Evolutionary conservation across 2,888 invertebrate genomes (phyloP).

Genomic region (Eristalis pertinax): DNA sequence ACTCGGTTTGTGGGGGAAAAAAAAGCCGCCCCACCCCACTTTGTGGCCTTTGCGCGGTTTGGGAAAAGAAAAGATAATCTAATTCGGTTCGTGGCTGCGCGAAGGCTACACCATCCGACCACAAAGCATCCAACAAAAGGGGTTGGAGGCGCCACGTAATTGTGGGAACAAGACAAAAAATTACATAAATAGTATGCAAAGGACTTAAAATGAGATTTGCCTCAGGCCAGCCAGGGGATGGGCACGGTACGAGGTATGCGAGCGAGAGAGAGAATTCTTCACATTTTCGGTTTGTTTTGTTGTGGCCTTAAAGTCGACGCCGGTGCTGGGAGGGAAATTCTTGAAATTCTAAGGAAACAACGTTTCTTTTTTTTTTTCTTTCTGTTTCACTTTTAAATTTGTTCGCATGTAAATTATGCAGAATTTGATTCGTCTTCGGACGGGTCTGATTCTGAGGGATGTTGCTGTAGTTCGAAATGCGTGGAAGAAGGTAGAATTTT

Average conservation of each 20-base stretch:
- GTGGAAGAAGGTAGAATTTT: slow-evolving; percentile 1
- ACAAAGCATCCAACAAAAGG: not conserved
- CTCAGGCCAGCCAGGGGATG: slow-evolving; percentile 43
- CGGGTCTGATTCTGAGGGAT: slow-evolving; percentile 4
- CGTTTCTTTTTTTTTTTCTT: not conserved
- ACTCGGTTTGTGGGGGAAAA: too few relatives aligned
- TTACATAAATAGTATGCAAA: slow-evolving; percentile 62
- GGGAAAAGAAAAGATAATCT: not conserved
- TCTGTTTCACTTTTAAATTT: slow-evolving; percentile 41
- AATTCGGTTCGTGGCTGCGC: not conserved
- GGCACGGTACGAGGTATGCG: not conserved
- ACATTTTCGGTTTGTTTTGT: slow-evolving; percentile 11
- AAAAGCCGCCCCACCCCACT: not conserved
- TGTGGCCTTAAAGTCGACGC: slow-evolving; percentile 1
- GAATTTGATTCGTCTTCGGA: slow-evolving; percentile 34
- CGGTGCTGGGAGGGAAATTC: slow-evolving; percentile 13
- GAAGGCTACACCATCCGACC: not conserved
- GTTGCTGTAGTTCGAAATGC: slow-evolving; percentile 28
- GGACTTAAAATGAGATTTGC: slow-evolving; percentile 58
- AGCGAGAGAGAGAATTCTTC: slow-evolving; percentile 32
- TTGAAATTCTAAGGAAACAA: slow-evolving; percentile 28
- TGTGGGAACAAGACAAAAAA: slow-evolving; percentile 40
- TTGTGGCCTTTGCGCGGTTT: not conserved
- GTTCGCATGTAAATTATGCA: slow-evolving; percentile 62
- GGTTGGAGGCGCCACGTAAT: slow-evolving; percentile 9